Conservation (phyloP, 92 coral and sea anemone species). For the Epizoanthus scotinus region DNA sequence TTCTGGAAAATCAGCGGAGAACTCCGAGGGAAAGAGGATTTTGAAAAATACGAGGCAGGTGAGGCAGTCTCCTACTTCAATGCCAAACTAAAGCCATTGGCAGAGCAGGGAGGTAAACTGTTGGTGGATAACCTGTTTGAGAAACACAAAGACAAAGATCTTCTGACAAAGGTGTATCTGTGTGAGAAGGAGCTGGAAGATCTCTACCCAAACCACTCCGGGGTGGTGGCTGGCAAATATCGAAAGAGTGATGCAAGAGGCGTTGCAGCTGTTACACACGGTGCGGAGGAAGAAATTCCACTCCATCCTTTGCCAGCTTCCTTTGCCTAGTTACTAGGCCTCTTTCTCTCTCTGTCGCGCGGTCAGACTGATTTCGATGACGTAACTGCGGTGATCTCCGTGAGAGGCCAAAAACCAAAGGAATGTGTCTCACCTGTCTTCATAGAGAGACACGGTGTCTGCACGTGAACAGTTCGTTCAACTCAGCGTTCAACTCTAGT, state of each 20-base stretch:
- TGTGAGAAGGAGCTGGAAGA: constrained; percentile 57
- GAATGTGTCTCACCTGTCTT: no score
- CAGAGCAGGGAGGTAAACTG: constrained; percentile 53
- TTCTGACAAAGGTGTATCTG: constrained; percentile 34
- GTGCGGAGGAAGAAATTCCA: constrained; percentile 4
- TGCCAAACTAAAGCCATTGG: constrained; percentile 64
- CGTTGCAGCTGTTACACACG: not conserved
- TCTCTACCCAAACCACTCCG: constrained; percentile 60
- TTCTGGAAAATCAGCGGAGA: constrained; percentile 42
- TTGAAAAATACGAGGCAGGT: constrained; percentile 61
- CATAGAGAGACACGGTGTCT: no score
- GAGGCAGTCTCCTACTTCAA: constrained; percentile 70
- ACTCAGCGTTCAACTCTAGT: no score
- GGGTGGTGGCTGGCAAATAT: constrained; percentile 45
- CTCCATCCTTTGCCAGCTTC: constrained; percentile 4
- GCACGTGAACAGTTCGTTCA: no score
- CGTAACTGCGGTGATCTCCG: no score
- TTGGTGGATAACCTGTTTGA: constrained; percentile 56
- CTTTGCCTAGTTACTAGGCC: no score
- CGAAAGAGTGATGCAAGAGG: constrained; percentile 9
- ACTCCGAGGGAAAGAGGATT: constrained; percentile 49
- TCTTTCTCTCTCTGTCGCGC: no score
- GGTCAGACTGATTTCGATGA: no score
- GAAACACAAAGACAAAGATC: constrained; percentile 55
- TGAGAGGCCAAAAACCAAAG: no score